Evolutionary conservation across 2,888 invertebrate species (phyloP), one percentile per base, ranked within the genome.

Genomic region (Dastarcus helophoroides): DNA sequence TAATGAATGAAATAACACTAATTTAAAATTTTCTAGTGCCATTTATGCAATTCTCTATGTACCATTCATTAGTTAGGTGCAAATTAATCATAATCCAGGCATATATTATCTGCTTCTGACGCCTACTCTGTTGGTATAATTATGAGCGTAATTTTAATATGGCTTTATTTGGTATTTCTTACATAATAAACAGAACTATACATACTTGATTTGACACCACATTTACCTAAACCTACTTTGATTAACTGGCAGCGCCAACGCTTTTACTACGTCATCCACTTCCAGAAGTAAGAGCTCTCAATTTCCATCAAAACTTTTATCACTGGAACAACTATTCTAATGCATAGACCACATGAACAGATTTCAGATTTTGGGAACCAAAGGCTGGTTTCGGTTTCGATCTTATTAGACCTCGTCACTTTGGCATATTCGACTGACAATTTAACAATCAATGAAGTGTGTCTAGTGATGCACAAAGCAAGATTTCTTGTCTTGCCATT

Each of bases 101-200:
- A 32, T 36, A 33, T 22, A 36, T 33, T 31, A 34, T 8, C 7
- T 23, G 10, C 10, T 23, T 23, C 9, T 10, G 29, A 42, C 44
- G 44, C 47, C 53, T 43, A 44, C 44, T 35, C 31, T 37, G 32
- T 24, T 33, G 38, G 36, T 27, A 38, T 43, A 42, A 46, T 46
- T 44, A 40, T 41, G 40, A 38, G n/a, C n/a, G 39, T 39, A 41
- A 43, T 47, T 44, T 40, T 38, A 43, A 46, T 47, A 47, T 47
- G 37, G 36, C 55, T 54, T 51, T 53, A 46, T 48, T 48, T 39
- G 47, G 42, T 39, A 43, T 42, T 42, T 40, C 43, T 46, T 46
- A 46, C 44, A 46, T 46, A 47, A 47, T 40, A 41, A 40, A 28
- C 32, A 33, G 34, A 39, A 36, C 31, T 40, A 39, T 38, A 37